Evolutionary conservation across 2,888 invertebrate genomes (phyloP), one percentile per base, ranked within the genome.

Genomic region (Calliopum simillimum): DNA sequence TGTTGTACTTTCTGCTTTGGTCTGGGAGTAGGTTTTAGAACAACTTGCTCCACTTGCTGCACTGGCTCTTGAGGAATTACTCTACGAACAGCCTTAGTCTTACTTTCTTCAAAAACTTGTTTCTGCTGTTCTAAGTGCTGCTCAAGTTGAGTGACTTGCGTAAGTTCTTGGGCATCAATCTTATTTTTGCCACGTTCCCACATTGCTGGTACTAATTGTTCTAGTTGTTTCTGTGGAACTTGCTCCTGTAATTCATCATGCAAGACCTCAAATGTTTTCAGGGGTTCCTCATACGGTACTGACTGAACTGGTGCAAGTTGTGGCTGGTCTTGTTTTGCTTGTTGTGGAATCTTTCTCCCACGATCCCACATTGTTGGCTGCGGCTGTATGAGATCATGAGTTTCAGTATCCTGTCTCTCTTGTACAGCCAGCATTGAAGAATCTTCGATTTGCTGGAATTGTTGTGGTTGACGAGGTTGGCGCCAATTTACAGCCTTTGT

Each of bases 291-390:
- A 16, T 70, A 66, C 3, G 61, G 21, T 23, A 46, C 8, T 61
- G 19, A 19, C 13, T 14, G 46, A 13, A 16, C 61, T 44, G 43
- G 44, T 61, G 43, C 61, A 61, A 44, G 16, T 11, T 75, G 63
- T 21, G 74, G 71, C 19, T 70, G 41, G 2, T 66, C 44, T 69
- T 73, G 69, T 47, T 69, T 65, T 25, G 23, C 11, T 23, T 58
- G 43, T 46, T 69, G 62, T 0, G 80, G 80, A 56, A 80, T 81
- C 68, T 82, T 84, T 68, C 81, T 84, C 2, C 86, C 87, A 14
- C 83, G 82, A 33, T 85, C 86, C 86, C 88, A 87, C 75, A 79
- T 77, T 1, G 81, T 79, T 0, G 84, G 80, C 79, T 82, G 74
- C n/a, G 81, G 81, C 71, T 84, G 80, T 53, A 80, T 75, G 13